phyloP scores from a whole-genome alignment of 2,797 vertebrate genomes.

The Hydrolagus colliei region DNA sequence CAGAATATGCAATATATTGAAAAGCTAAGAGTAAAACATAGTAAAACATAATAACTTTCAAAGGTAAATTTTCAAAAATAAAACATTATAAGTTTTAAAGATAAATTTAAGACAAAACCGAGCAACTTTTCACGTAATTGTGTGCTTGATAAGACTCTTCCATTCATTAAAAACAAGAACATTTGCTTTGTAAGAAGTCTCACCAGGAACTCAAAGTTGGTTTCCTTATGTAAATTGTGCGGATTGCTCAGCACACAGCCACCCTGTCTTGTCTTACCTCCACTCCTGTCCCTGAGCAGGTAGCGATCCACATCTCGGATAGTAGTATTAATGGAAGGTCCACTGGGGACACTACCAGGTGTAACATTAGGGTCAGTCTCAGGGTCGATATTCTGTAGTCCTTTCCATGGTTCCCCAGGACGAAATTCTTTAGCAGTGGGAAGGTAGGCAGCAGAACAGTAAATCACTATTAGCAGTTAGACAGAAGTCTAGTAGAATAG shows the following conservation, averaged over 20 bases:
- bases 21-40: neutral
- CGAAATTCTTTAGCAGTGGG: slow-evolving; percentile 74
- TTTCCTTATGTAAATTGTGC: neutral
- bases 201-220: neutral
- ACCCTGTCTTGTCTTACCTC: slow-evolving; percentile 60
- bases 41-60: neutral
- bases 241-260: neutral
- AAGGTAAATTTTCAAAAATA: neutral
- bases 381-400: slow-evolving; percentile 95
- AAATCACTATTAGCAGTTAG: slow-evolving; percentile 18
- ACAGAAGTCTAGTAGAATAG: neutral
- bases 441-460: slow-evolving; percentile 27
- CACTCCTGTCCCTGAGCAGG: slow-evolving; percentile 82
- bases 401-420: slow-evolving; percentile 96
- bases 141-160: neutral
- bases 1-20: neutral
- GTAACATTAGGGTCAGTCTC: slow-evolving; percentile 97
- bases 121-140: neutral
- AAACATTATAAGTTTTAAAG: neutral
- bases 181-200: neutral
- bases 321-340: slow-evolving; percentile 94
- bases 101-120: neutral
- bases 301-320: slow-evolving; percentile 97
- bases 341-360: slow-evolving; percentile 90
- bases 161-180: neutral